Evolutionary conservation across 2,888 invertebrate species (phyloP).

Genomic region (Acronicta leporina): DNA sequence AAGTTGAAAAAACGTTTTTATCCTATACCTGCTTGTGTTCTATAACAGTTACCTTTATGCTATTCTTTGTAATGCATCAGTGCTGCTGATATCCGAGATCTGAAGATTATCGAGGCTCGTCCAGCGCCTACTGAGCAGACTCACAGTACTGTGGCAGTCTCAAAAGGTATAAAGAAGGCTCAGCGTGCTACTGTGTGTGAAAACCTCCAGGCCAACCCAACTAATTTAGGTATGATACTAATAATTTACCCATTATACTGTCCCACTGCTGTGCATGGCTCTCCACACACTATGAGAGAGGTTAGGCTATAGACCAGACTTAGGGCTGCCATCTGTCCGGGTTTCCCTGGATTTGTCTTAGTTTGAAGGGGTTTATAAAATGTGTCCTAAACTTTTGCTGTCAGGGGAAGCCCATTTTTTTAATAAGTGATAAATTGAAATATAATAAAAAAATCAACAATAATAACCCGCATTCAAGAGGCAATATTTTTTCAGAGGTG

Average conservation of each 20-base stretch:
- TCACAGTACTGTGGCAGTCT: constrained; percentile 80
- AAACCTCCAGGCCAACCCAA: constrained; percentile 76
- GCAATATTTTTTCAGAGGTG: no score
- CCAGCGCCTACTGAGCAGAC: constrained; percentile 75
- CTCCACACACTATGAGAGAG: no score
- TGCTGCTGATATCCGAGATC: constrained; percentile 92
- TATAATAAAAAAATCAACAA: no score
- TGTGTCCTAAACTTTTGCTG: no score
- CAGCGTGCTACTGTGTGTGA: constrained; percentile 81
- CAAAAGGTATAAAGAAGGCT: constrained; percentile 71
- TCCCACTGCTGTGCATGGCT: no score
- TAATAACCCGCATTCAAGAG: no score
- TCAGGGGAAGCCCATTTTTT: no score
- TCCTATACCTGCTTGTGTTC: background rate
- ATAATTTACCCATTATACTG: background rate
- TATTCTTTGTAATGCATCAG: constrained; percentile 75
- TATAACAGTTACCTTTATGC: background rate
- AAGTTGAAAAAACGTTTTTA: constrained; percentile 48
- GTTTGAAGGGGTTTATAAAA: no score
- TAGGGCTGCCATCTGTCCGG: no score
- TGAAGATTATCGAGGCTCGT: constrained; percentile 92
- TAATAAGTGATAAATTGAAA: no score
- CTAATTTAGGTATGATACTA: constrained; percentile 62
- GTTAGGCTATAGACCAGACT: no score
- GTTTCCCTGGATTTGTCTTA: no score